Evolutionary conservation across 2,113 vertebrate species (phyloP).

Genomic region (Rhabdomys dilectus): DNA sequence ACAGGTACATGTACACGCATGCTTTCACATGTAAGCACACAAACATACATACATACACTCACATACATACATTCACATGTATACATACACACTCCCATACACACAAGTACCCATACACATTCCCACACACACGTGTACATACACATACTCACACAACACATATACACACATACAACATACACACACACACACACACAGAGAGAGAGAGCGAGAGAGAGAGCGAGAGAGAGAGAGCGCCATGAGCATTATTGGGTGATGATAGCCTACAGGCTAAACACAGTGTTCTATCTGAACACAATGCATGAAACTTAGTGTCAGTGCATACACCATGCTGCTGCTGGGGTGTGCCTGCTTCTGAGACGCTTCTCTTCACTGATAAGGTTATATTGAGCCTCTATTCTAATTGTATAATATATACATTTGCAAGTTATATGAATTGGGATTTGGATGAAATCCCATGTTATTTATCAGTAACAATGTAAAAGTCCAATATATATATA

Average conservation of each 20-base stretch:
- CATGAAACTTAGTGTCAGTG: not conserved
- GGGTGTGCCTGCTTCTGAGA: not conserved
- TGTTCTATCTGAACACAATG: not conserved
- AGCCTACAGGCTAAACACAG: not conserved
- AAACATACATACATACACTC: no score
- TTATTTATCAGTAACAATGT: not conserved
- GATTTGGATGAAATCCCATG: not conserved
- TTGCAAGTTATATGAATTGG: not conserved
- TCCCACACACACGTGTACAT: no score
- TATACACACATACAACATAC: no score
- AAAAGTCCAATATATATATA: not conserved
- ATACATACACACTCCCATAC: no score
- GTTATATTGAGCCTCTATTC: not conserved
- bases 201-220: no score
- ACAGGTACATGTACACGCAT: no score
- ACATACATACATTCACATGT: no score
- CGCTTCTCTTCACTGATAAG: not conserved
- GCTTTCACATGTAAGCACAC: no score
- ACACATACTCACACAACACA: no score
- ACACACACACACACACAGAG: no score
- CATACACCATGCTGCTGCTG: not conserved
- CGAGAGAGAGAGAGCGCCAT: no score
- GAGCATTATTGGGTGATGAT: not conserved
- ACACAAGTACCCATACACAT: no score
- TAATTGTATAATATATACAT: slow-evolving; percentile 3